Base-by-base conservation (phyloP, 2,113 vertebrate species). In the Oryzias celebensis region DNA sequence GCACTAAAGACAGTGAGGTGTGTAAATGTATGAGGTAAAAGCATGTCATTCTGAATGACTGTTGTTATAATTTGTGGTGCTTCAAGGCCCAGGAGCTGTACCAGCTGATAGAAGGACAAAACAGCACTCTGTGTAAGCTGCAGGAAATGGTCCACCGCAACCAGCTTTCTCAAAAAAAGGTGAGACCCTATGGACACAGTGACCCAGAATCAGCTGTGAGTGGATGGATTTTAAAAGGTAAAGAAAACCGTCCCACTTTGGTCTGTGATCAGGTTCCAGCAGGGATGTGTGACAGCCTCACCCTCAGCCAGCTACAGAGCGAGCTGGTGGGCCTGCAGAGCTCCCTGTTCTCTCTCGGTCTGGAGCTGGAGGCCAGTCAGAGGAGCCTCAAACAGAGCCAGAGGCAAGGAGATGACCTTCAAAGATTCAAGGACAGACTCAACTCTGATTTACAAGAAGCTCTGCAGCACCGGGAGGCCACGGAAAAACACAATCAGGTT, bases 401-500 rank as follows among this genome's bases (percentile, higher is more conserved):
- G 52, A 92, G 92, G 62, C 93, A 94, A 14, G 86, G 94, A 54
- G 77, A 88, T 0, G 94, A 97, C 65, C 88, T 93, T 80, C 84
- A 44, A 41, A 84, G 80, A 14, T 79, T 90, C 14, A 61, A 88
- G 44, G 92, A 93, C 20, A 89, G 95, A 36, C 87, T 94, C 0
- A 92, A 93, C 74, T 82, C 86, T 3, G 83, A 90, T 0, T 81
- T 96, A 0, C 89, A 81, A 6, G 94, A 94, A 45, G 92, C 83
- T 1, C 90, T 96, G 58, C 92, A 93, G 85, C 94, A 96, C 87
- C 92, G 92, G 68, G 95, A 95, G 74, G 91, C 91, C 51, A 90
- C 93, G 0, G 91, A 94, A 83, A 94, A 93, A 68, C 94, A 98
- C 87, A 98, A 95, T 78, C 93, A 96, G 93, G 97, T 98, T 12